Percentiles rank a stretch among this genome's conserved stretches.
phyloP scores from a whole-genome alignment of 2,113 vertebrate species.

The Burhinus bistriatus region DNA sequence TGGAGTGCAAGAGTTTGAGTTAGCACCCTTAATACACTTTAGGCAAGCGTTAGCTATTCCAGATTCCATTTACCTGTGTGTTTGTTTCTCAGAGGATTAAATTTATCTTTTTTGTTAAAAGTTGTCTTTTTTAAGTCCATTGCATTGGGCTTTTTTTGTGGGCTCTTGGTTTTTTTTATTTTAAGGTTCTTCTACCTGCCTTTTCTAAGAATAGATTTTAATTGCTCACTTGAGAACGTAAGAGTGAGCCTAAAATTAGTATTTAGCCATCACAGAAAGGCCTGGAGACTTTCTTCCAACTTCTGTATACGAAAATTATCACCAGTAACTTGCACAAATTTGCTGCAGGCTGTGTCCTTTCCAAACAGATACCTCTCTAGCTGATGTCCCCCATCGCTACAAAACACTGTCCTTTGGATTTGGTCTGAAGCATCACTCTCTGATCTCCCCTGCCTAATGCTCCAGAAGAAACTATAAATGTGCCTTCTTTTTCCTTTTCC shows the following conservation, averaged over 20 bases:
- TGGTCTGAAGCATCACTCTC: too few relatives aligned
- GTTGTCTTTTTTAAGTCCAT: background rate
- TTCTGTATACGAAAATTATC: background rate
- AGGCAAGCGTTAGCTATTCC: background rate
- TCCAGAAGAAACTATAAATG: too few relatives aligned
- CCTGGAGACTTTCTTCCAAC: background rate
- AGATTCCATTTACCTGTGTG: background rate
- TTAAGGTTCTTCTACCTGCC: background rate
- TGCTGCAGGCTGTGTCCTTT: too few relatives aligned
- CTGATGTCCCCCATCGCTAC: too few relatives aligned
- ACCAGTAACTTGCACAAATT: too few relatives aligned
- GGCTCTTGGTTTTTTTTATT: background rate
- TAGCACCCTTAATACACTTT: background rate
- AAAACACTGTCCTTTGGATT: too few relatives aligned
- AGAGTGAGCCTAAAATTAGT: background rate
- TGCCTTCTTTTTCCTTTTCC: too few relatives aligned
- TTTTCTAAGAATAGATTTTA: background rate
- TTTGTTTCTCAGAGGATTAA: background rate
- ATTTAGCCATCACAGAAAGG: background rate
- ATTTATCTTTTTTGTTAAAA: background rate
- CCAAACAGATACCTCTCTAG: too few relatives aligned
- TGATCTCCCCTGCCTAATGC: too few relatives aligned
- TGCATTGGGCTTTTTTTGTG: background rate
- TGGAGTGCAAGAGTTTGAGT: background rate
- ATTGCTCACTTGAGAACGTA: background rate